These are phyloP conservation scores for Erebia ligea DNA, from an alignment of 2,888 invertebrate genomes.

Conservation along the genomic window DNA sequence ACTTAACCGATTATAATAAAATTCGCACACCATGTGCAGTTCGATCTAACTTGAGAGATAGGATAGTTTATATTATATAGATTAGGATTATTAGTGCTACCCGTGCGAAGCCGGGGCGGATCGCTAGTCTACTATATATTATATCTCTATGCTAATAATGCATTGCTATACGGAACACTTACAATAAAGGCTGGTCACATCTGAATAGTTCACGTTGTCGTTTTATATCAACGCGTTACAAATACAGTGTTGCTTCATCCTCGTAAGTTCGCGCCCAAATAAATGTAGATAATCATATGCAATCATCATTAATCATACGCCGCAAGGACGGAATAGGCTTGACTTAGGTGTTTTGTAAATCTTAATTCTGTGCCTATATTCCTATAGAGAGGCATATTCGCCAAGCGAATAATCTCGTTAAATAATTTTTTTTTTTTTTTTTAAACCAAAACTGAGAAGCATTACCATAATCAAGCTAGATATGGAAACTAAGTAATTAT, in stretches of 20 bases:
- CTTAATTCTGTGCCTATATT: background rate
- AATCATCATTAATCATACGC: conserved; percentile 29
- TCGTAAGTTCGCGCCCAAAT: conserved; percentile 28
- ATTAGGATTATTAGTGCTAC: too few species aligned
- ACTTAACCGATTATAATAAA: too few species aligned
- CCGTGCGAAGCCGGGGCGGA: too few species aligned
- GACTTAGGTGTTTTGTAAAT: conserved; percentile 13
- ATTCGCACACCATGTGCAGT: too few species aligned
- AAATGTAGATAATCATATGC: conserved; percentile 28
- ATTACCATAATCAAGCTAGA: background rate
- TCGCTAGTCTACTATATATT: too few species aligned
- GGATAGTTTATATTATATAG: too few species aligned
- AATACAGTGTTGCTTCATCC: conserved; percentile 23
- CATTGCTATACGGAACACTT: conserved; percentile 17
- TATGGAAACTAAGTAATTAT: background rate
- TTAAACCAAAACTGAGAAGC: background rate
- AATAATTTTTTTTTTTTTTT: too few species aligned
- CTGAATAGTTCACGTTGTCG: background rate
- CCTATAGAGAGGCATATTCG: too few species aligned
- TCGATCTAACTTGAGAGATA: too few species aligned
- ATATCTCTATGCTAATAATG: too few species aligned
- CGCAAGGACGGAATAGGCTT: conserved; percentile 12
- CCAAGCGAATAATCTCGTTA: too few species aligned
- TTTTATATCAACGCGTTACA: conserved; percentile 22
- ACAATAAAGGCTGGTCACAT: background rate